Conservation (phyloP, 1,140 invertebrate genomes). For the Euura lappo region DNA sequence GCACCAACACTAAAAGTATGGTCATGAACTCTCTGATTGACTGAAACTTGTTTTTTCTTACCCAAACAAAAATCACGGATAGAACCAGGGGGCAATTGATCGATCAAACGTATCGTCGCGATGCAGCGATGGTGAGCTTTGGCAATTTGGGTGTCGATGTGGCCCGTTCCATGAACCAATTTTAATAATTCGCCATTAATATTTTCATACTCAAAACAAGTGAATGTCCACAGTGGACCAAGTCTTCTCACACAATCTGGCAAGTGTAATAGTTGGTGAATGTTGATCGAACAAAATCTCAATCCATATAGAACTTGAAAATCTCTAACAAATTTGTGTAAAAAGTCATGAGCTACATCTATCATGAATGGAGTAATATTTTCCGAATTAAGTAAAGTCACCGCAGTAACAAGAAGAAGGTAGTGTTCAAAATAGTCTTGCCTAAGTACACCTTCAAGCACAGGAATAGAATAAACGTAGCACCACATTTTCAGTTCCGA, state of each 20-base stretch:
- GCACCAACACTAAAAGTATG: too few species aligned
- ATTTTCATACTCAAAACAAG: constrained; percentile 33
- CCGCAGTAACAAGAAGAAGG: constrained; percentile 16
- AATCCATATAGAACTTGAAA: constrained; percentile 21
- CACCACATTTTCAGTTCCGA: constrained; percentile 26
- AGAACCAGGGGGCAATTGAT: constrained; percentile 20
- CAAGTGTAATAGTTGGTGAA: constrained; percentile 28
- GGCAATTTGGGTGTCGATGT: constrained; percentile 32
- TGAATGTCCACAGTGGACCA: constrained; percentile 26
- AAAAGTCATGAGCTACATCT: constrained; percentile 12
- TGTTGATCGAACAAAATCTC: constrained; percentile 23
- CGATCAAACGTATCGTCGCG: constrained; percentile 20
- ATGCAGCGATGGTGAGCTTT: constrained; percentile 27
- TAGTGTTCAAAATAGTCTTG: constrained; percentile 27
- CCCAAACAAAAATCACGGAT: constrained; percentile 21
- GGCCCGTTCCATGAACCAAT: constrained; percentile 30
- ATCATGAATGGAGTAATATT: constrained; percentile 15
- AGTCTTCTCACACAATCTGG: constrained; percentile 18
- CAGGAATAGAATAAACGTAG: constrained; percentile 26
- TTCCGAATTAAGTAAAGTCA: constrained; percentile 21
- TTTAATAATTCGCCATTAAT: constrained; percentile 33
- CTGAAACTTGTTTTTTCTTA: constrained; percentile 17
- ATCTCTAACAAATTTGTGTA: constrained; percentile 23
- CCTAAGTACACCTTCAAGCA: constrained; percentile 27
- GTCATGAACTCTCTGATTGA: neutral